Evolutionary conservation across 2,113 vertebrate genomes (phyloP), one percentile per base, ranked within the genome.

Genomic region (Globicephala melas): DNA sequence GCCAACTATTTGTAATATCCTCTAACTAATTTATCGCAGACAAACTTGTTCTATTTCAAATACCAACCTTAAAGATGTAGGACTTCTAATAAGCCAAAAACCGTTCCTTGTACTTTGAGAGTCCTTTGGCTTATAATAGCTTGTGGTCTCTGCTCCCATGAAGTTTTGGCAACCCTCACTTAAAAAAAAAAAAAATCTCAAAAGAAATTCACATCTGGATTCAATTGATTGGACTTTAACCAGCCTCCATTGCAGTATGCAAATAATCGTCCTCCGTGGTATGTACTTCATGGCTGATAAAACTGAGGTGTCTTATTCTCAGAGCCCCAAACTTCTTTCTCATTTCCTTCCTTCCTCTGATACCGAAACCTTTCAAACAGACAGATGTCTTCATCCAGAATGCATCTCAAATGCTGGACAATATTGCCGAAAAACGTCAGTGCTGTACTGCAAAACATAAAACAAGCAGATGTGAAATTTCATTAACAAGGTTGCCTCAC

Each of bases 151-250:
- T 93, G 47, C 90, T 93, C 36, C 76, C 81, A 96, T 77, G 82
- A 97, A 76, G 60, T 96, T 93, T 96, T 97, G 97, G 91, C 95
- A 96, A 93, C n/a, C 38, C 20, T 95, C 55, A 81, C 76, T 90
- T 92, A 8, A 33, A 18, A 53, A 71, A 93, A 77, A 77, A 93
- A 77, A 93, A 92, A 79, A 71, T 18, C 87, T 91, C 80, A 87
- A 38, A 95, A 94, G 95, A 94, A 95, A 95, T n/a, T 41, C 87
- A 94, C 96, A 97, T 98, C 97, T 98, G 97, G 97, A 97, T 97
- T 97, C 97, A 98, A 98, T 98, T 94, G 95, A 96, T 97, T 90
- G 47, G n/a, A 87, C 85, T 95, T 95, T 97, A 97, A 94, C 82
- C 74, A 94, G 86, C 67, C 80, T 90, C 92, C 80, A 85, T 50